Conservation (phyloP, 2,888 invertebrate genomes). For the Gymnosoma rotundatum region DNA sequence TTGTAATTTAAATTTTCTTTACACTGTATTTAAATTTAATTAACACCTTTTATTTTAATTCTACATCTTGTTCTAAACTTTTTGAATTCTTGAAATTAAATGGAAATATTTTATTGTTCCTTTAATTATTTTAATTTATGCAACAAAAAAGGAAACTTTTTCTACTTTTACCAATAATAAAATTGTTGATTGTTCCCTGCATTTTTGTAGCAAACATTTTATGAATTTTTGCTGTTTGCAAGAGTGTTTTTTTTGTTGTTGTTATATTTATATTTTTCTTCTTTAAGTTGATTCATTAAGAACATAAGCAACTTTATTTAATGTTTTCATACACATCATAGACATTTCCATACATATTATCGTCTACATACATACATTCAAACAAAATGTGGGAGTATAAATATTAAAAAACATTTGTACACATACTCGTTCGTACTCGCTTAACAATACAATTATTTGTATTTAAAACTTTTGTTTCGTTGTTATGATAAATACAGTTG, state of each 20-base stretch:
- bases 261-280: conserved; percentile 11
- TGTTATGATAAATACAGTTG: conserved; percentile 48
- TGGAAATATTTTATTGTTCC: neutral
- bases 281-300: conserved; percentile 22
- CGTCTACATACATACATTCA: neutral
- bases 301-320: conserved; percentile 36
- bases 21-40: no score
- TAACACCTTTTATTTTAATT: no score
- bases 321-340: neutral
- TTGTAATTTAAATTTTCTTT: no score
- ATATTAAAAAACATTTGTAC: neutral
- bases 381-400: neutral
- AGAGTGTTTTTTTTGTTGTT: neutral
- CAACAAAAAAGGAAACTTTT: conserved; percentile 17
- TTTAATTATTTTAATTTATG: conserved; percentile 43
- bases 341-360: neutral
- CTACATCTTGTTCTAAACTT: no score
- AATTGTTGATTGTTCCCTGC: conserved; percentile 45
- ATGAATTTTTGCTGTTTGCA: conserved; percentile 19
- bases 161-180: conserved; percentile 45
- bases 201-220: conserved; percentile 21
- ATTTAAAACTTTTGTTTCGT: conserved; percentile 59
- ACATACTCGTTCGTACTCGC: neutral
- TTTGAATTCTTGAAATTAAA: no score
- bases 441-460: conserved; percentile 43